phyloP scores from a whole-genome alignment of 2,888 invertebrate genomes.

The Gastrophysa polygoni region DNA sequence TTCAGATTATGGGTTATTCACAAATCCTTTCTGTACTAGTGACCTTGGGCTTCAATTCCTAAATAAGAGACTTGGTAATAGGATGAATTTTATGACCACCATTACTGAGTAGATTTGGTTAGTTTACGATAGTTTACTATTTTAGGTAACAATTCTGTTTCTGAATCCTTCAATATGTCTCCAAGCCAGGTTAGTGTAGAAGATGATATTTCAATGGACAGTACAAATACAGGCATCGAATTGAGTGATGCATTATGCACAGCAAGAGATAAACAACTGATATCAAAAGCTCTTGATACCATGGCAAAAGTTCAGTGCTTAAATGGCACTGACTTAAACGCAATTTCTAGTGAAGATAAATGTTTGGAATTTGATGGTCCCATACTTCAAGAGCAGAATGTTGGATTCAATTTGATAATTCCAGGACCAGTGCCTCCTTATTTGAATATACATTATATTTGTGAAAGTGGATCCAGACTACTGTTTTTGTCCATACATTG shows the following conservation, averaged over 20 bases:
- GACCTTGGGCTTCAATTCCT: conserved; percentile 55
- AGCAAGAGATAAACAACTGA: conserved; percentile 65
- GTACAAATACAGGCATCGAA: conserved; percentile 60
- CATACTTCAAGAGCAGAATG: conserved; percentile 71
- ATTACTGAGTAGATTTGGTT: no score
- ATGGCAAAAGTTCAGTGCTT: conserved; percentile 62
- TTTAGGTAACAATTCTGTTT: conserved; percentile 43
- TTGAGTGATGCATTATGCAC: conserved; percentile 66
- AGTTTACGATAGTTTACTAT: background rate
- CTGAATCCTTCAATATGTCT: conserved; percentile 55
- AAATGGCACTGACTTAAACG: conserved; percentile 52
- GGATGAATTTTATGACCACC: conserved; percentile 22
- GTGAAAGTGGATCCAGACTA: conserved; percentile 92
- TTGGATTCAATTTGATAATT: conserved; percentile 77
- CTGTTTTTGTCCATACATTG: conserved; percentile 91
- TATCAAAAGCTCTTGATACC: conserved; percentile 74
- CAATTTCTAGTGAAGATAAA: conserved; percentile 52
- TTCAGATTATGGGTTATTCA: conserved; percentile 50
- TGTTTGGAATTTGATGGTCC: conserved; percentile 64
- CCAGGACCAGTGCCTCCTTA: conserved; percentile 84
- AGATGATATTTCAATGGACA: conserved; percentile 65
- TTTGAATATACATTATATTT: conserved; percentile 91
- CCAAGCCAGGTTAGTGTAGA: conserved; percentile 61
- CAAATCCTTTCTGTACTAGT: conserved; percentile 53
- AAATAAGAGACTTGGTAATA: conserved; percentile 55